Evolutionary conservation across 1,140 invertebrate species (phyloP), one percentile per base, ranked within the genome.

Genomic region (Neodiprion virginianus): DNA sequence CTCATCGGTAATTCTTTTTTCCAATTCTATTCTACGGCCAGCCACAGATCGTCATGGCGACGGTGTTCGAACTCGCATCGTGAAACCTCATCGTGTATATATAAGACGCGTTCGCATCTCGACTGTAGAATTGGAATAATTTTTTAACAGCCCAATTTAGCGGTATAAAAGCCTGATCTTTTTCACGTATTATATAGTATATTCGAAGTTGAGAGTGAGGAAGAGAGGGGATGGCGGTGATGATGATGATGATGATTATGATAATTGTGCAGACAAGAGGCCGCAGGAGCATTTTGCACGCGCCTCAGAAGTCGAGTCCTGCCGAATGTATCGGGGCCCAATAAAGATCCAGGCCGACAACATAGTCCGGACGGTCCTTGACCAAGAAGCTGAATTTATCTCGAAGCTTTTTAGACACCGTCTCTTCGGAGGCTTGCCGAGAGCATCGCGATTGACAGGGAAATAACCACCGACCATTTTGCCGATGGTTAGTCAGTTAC

Each of bases 141-240:
- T 77, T 77, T 77, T 84, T 83, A 83, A 84, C 81, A 82, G 76
- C 81, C 83, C 80, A 84, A 83, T 84, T 83, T 82, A 79, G 75
- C 74, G 73, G 76, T 82, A 83, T 83, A 84, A 83, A 84, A 76
- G 70, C 28, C 21, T 23, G 7, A 47, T 71, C 70, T 23, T 71
- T 71, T 40, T 40, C 28, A 40, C 28, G 28, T 40, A 40, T 40
- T 40, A 40, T 40, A 40, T 71, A n/a, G 14, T 71, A 23, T 1
- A 14, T 47, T 21, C 53, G 3, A 5, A 71, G 8, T 7, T 14
- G 21, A 40, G 12, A 47, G 7, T 17, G 14, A 71, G 23, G 70
- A 14, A 8, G 70, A 28, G 47, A 17, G 21, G 11, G 21, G 72
- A 78, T 78, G 75, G 74, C 75, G 71, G 73, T 74, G 28, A 40